Evolutionary conservation across 1,140 invertebrate genomes (phyloP), one percentile per base, ranked within the genome.

Genomic region (Rhopalosiphum padi): DNA sequence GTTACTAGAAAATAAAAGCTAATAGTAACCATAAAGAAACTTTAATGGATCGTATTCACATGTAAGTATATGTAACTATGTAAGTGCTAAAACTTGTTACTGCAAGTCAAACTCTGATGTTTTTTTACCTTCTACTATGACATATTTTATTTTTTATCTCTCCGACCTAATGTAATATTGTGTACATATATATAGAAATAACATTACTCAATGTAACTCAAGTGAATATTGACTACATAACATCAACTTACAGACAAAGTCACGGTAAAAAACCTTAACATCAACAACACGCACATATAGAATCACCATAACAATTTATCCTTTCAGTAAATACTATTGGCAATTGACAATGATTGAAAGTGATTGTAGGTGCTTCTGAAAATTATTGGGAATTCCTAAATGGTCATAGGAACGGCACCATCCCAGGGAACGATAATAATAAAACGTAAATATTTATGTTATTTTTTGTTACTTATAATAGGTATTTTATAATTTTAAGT

Each of bases 51-150:
- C 37, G 87, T 55, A 35, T 89, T 89, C 48, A 35, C 25, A 55
- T 53, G 51, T 89, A 23, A 35, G 18, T 37, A 83, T 22, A 55
- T 53, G 51, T 89, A 37, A 35, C 35, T 22, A 86, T 30, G 25
- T 86, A 86, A 89, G 87, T 89, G 87, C 87, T 89, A 89, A 89
- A 89, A 89, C 87, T 89, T 89, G 87, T 89, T 89, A 53, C 35
- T 51, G 46, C 30, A 35, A 88, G n/a, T 88, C 48, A 9, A 89
- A 89, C 23, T 53, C 51, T 89, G 43, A 89, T 53, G 87, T 53
- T 53, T 55, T 51, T 88, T 87, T 46, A 86, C 85, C 86, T 88
- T 88, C 46, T 35, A 37, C 35, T 37, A 55, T 53, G n/a, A 55
- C 43, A 48, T 89, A 23, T 55, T 37, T 89, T 77, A 41, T 46